Percentiles rank a stretch among this genome's conserved stretches.
These are phyloP conservation scores for Abramis brama DNA, from an alignment of 2,113 vertebrate genomes.

Conservation along the genomic window DNA sequence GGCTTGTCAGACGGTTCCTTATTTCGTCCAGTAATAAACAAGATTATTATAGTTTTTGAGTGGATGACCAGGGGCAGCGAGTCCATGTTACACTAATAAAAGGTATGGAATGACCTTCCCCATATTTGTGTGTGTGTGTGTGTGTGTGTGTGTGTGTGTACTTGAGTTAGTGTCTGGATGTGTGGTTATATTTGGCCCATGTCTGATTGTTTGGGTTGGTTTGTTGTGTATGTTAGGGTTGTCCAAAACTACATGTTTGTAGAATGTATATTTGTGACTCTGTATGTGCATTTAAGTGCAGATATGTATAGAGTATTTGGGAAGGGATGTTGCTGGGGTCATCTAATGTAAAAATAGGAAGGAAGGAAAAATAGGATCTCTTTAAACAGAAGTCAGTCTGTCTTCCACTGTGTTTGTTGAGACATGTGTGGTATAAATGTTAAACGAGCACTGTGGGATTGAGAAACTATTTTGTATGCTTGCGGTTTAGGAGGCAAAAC, in stretches of 20 bases:
- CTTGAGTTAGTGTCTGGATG: slow-evolving; percentile 10
- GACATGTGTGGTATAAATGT: slow-evolving; percentile 21
- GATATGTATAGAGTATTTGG: slow-evolving; percentile 1
- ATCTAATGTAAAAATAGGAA: slow-evolving; percentile 54
- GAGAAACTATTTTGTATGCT: slow-evolving; percentile 23
- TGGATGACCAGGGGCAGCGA: slow-evolving; percentile 22
- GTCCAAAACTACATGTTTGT: too few species aligned
- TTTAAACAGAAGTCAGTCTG: slow-evolving; percentile 42
- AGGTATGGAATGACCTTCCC: slow-evolving; percentile 37
- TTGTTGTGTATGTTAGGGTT: slow-evolving; percentile 4
- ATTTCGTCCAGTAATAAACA: slow-evolving; percentile 50
- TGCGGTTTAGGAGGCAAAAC: slow-evolving; percentile 22
- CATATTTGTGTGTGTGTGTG: slow-evolving; percentile 6
- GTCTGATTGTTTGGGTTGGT: slow-evolving; percentile 11
- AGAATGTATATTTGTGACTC: not conserved
- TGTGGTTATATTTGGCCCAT: not conserved
- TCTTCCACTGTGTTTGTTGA: slow-evolving; percentile 40
- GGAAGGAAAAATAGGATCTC: not conserved
- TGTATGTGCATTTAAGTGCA: slow-evolving; percentile 11
- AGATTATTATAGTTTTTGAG: slow-evolving; percentile 54
- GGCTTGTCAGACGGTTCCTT: slow-evolving; percentile 38
- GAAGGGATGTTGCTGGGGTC: slow-evolving; percentile 19
- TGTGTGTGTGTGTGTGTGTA: slow-evolving; percentile 22
- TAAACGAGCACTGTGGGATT: slow-evolving; percentile 14
- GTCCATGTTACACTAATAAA: slow-evolving; percentile 48